Evolutionary conservation across 2,113 vertebrate species (phyloP).

Genomic region (Bubo blakistoni): DNA sequence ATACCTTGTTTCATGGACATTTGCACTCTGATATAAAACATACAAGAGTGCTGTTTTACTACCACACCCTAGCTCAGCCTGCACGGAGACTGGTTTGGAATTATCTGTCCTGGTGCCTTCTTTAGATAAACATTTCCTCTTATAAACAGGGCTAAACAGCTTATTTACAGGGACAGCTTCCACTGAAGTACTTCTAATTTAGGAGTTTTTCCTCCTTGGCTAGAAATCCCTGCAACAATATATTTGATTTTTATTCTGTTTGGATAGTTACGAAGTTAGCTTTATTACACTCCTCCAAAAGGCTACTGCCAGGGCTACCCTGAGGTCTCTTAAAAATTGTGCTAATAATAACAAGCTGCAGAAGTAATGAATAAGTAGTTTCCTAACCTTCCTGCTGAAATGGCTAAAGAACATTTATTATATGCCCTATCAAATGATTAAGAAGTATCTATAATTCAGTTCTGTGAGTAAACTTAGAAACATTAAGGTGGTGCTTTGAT

Average conservation of each 20-base stretch:
- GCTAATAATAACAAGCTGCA: neutral
- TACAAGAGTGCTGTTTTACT: neutral
- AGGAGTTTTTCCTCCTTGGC: neutral
- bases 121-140: neutral
- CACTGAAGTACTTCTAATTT: neutral
- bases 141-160: neutral
- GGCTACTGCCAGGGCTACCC: neutral
- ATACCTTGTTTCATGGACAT: neutral
- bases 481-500: neutral
- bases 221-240: neutral
- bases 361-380: neutral
- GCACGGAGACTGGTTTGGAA: neutral
- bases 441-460: neutral
- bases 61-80: neutral
- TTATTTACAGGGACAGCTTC: neutral
- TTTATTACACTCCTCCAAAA: neutral
- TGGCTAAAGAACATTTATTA: neutral
- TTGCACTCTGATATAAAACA: neutral
- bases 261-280: neutral
- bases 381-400: neutral
- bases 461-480: neutral
- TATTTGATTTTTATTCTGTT: neutral
- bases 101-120: neutral
- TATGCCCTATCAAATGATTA: neutral
- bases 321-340: neutral